Conservation (phyloP, 2,797 vertebrate genomes). For the Chaunax sp. region DNA sequence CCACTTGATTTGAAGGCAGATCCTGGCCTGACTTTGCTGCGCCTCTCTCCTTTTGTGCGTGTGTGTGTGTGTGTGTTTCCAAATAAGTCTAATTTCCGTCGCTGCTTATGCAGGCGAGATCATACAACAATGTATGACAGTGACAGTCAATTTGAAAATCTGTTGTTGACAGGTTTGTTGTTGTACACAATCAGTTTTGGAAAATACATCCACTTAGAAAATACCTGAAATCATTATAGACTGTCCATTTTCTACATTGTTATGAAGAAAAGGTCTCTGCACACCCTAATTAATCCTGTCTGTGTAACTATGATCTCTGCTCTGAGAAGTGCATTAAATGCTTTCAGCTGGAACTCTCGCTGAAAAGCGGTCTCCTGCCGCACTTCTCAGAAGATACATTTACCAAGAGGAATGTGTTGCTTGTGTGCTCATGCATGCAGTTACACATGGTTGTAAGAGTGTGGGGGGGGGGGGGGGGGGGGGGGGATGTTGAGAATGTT, state of each 20-base stretch:
- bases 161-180: too few relatives aligned
- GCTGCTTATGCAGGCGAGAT: neutral
- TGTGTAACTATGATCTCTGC: conserved; percentile 28
- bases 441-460: neutral
- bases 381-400: conserved; percentile 27
- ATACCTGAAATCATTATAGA: neutral
- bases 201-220: conserved; percentile 5
- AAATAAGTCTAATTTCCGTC: neutral
- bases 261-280: conserved; percentile 5
- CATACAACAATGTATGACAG: conserved; percentile 2
- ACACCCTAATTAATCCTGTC: conserved; percentile 24
- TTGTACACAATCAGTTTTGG: neutral
- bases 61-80: too few relatives aligned
- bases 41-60: conserved; percentile 39
- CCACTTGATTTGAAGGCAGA: conserved; percentile 50
- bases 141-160: neutral
- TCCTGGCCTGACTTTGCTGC: conserved; percentile 29
- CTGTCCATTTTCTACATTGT: conserved; percentile 8
- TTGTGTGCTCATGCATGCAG: too few relatives aligned
- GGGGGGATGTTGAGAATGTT: too few relatives aligned
- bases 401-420: too few relatives aligned
- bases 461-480: too few relatives aligned
- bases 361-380: conserved; percentile 21
- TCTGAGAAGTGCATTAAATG: conserved; percentile 31
- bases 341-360: conserved; percentile 35